Evolutionary conservation across 2,113 vertebrate genomes (phyloP), one percentile per base, ranked within the genome.

Genomic region (Seriola rivoliana): DNA sequence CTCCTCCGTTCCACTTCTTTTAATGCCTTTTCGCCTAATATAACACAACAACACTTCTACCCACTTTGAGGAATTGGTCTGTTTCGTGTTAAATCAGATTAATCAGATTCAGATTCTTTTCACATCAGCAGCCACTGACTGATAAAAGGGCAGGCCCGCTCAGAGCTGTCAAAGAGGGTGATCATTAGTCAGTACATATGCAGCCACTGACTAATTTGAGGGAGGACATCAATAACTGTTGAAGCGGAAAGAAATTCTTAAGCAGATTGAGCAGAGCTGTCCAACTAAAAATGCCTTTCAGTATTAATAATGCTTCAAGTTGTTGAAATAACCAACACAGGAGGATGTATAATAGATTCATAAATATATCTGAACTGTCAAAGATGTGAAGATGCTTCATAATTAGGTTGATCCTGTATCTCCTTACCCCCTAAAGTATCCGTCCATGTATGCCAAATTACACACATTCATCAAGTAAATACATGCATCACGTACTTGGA

Each of bases 401-500:
- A 65, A 36, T 19, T 1, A n/a, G 2, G 25, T 34, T 23, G 42
- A 44, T 62, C 19, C 36, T 9, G 8, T 19, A 48, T 57, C 10
- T 55, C 66, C 62, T 57, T 2, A 46, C 7, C 21, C 4, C 0
- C 32, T 16, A n/a, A 48, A 72, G 14, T 14, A 68, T 62, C 25
- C 58, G 62, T 38, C 36, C 5, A 38, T 14, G n/a, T 21, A 5
- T 11, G 29, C 40, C 13, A 12, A 71, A 46, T 72, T 59, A 23
- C 6, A 71, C 46, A 48, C 46, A 71, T 44, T 73, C 40, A 69
- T 34, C 29, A 0, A 21, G n/a, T 13, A 19, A 72, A 70, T 44
- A 4, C 59, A 74, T 8, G 4, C 75, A 67, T 60, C 36, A 77
- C 84, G 6, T 78, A 93, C 91, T 83, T 73, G 93, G 90, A 85